These are phyloP conservation scores for Orthonyx spaldingii DNA, from an alignment of 2,113 vertebrate species.

Conservation along the genomic window DNA sequence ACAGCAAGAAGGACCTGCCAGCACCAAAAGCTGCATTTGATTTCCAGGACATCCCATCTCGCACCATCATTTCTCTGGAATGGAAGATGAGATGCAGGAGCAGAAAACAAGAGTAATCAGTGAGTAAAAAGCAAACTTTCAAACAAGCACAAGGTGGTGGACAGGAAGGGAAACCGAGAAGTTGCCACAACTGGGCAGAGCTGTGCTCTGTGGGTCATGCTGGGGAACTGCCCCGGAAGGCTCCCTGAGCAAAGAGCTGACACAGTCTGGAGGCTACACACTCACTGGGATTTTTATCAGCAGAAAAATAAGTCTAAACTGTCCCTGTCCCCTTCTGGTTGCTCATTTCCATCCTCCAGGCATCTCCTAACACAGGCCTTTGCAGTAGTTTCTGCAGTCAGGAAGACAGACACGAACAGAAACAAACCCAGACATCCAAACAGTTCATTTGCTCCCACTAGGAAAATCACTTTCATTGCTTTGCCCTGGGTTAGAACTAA, in stretches of 20 bases:
- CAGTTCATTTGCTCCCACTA: neutral
- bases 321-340: neutral
- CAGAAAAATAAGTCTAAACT: neutral
- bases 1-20: neutral
- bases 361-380: neutral
- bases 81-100: neutral
- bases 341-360: neutral
- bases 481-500: neutral
- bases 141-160: neutral
- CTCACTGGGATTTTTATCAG: neutral
- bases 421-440: neutral
- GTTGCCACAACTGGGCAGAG: neutral
- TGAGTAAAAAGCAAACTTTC: neutral
- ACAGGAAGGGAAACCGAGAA: neutral
- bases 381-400: neutral
- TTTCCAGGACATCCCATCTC: neutral
- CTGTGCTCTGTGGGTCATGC: fast-evolving
- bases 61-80: neutral
- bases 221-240: neutral
- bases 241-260: neutral
- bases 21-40: neutral
- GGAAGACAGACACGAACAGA: neutral
- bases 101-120: neutral
- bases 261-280: neutral
- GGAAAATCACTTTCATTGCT: neutral